Evolutionary conservation across 2,113 vertebrate genomes (phyloP), one percentile per base, ranked within the genome.

Genomic region (Ahaetulla prasina): DNA sequence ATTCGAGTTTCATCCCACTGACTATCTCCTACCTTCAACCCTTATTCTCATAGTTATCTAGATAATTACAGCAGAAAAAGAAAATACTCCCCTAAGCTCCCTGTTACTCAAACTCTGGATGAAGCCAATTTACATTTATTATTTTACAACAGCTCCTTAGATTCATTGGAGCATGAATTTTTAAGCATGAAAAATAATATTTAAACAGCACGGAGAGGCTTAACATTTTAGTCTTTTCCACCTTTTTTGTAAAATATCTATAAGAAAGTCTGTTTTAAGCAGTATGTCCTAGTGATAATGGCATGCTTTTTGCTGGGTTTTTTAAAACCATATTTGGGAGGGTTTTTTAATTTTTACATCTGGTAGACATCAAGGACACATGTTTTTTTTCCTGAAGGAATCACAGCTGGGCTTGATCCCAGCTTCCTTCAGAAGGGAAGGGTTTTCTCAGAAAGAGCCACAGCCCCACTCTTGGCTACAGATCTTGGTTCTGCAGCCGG

Each of bases 301-400:
- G 85, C 50, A 90, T 88, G 60, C 18, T 30, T 52, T 92, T 91
- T 94, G 93, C 90, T 90, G 91, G 89, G 35, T 54, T 91, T 91
- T 88, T 91, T 93, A 22, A 57, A 18, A 39, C 95, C 93, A 93
- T 94, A 95, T 94, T 93, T 93, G 95, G 94, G 68, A 94, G 60
- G 12, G 0, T 60, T 35, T 6, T 4, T n/a, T 68, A 12, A 92
- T 45, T 89, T 90, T 47, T 90, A 95, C 95, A 95, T 95, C 95
- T 95, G 94, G 22, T 91, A 92, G 89, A 54, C 60, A 94, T 95
- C 94, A 91, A 12, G n/a, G 86, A 57, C 95, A 94, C 93, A 95
- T 93, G 87, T 92, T 80, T 80, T 90, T 90, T 93, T 91, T 2
- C 63, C 91, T 88, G 89, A 88, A 89, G 89, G 91, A 87, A 90